Percentiles rank a stretch among this genome's conserved stretches.
These are phyloP conservation scores for Heliconius nattereri DNA, from an alignment of 1,140 invertebrate genomes.

Conservation along the genomic window DNA sequence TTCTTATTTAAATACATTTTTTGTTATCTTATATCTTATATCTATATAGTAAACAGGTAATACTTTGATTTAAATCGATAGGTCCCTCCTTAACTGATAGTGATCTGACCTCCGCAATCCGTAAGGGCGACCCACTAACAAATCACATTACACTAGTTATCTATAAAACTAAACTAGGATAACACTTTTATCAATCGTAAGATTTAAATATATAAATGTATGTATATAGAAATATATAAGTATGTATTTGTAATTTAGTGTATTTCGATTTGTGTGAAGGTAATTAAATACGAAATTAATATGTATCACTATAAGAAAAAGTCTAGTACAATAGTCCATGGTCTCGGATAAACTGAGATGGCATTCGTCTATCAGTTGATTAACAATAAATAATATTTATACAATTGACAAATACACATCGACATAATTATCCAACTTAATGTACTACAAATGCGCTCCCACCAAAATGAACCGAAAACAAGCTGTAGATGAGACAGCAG, in stretches of 20 bases:
- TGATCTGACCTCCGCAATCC: neutral
- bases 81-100: neutral
- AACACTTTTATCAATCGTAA: neutral
- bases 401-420: neutral
- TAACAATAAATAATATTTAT: neutral
- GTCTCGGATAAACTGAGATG: too few species aligned
- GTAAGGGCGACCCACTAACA: slow-evolving; percentile 2
- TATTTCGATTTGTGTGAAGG: too few species aligned
- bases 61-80: neutral
- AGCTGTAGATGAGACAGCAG: slow-evolving; percentile 13
- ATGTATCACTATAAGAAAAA: too few species aligned
- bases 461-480: neutral
- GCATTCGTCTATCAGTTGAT: too few species aligned
- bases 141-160: neutral
- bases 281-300: too few species aligned
- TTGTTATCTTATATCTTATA: neutral
- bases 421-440: slow-evolving; percentile 20
- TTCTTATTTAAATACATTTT: too few species aligned
- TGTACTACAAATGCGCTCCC: slow-evolving; percentile 4
- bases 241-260: too few species aligned
- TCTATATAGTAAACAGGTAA: neutral
- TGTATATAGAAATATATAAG: too few species aligned
- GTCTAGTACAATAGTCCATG: too few species aligned
- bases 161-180: neutral
- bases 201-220: too few species aligned